A percentile compares a stretch with the other conserved stretches of the same genome.
Conservation (phyloP, 2,888 invertebrate species). For the Polydrusus pterygomalis region DNA sequence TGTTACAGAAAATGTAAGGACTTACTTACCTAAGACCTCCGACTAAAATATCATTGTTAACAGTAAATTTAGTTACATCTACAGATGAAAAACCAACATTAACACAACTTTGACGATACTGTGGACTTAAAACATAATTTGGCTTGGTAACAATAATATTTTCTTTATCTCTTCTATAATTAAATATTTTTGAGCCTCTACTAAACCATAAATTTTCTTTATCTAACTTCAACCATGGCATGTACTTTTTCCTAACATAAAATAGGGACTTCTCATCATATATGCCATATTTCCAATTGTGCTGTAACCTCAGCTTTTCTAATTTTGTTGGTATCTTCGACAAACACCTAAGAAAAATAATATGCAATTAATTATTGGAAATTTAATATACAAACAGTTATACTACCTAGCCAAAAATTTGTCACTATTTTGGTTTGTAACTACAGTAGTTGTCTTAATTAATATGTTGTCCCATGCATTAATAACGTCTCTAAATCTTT, state of each 20-base stretch:
- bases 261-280: conserved; percentile 73
- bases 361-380: background rate
- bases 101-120: conserved; percentile 49
- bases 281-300: conserved; percentile 76
- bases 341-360: conserved; percentile 55
- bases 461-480: conserved; percentile 60
- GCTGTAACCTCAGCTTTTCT: conserved; percentile 64
- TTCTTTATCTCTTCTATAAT: conserved; percentile 64
- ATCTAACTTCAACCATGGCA: conserved; percentile 75
- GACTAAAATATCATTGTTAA: conserved; percentile 68
- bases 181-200: conserved; percentile 70
- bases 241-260: conserved; percentile 69
- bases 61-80: conserved; percentile 73
- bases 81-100: conserved; percentile 61
- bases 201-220: conserved; percentile 75
- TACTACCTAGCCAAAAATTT: conserved; percentile 56
- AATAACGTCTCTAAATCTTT: conserved; percentile 72
- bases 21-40: conserved; percentile 71
- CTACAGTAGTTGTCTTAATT: conserved; percentile 52
- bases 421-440: conserved; percentile 57
- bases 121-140: conserved; percentile 52
- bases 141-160: conserved; percentile 58
- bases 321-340: conserved; percentile 46
- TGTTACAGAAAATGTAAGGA: background rate
- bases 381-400: background rate